These are phyloP conservation scores for Neosilurus mollespiculum DNA, from an alignment of 2,797 vertebrate genomes.

Conservation along the genomic window DNA sequence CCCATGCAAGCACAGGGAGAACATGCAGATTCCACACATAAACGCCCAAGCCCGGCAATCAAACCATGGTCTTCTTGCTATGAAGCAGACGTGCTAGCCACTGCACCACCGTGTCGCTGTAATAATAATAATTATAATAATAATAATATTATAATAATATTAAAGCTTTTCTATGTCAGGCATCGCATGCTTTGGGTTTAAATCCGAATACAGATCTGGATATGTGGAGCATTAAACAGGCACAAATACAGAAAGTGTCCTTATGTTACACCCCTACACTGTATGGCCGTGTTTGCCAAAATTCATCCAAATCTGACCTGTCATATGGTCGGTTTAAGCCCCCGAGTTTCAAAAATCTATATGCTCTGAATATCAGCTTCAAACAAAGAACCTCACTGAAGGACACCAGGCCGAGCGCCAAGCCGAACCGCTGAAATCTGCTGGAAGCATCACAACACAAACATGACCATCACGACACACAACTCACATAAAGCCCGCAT, in stretches of 20 bases:
- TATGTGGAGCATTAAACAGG: not conserved
- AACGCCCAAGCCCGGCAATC: no score
- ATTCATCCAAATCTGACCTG: conserved; percentile 46
- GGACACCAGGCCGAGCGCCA: conserved; percentile 40
- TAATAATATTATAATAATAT: no score
- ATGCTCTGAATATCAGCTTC: conserved; percentile 47
- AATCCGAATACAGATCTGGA: not conserved
- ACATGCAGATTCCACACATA: no score
- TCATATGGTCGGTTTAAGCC: conserved; percentile 13
- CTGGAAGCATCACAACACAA: conserved; percentile 30
- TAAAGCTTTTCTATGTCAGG: not conserved
- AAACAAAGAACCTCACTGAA: conserved; percentile 43
- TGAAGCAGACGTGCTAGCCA: no score
- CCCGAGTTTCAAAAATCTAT: conserved; percentile 42
- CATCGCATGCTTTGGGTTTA: not conserved
- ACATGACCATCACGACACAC: conserved; percentile 16
- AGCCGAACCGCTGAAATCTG: conserved; percentile 8
- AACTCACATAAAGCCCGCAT: conserved; percentile 23
- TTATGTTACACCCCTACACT: not conserved
- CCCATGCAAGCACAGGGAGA: no score
- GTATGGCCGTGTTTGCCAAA: conserved; percentile 33
- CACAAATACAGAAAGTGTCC: not conserved
- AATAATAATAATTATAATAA: no score
- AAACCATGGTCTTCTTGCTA: no score
- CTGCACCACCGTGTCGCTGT: no score